Conservation (phyloP, 2,113 vertebrate species). For the Hoplias malabaricus region DNA sequence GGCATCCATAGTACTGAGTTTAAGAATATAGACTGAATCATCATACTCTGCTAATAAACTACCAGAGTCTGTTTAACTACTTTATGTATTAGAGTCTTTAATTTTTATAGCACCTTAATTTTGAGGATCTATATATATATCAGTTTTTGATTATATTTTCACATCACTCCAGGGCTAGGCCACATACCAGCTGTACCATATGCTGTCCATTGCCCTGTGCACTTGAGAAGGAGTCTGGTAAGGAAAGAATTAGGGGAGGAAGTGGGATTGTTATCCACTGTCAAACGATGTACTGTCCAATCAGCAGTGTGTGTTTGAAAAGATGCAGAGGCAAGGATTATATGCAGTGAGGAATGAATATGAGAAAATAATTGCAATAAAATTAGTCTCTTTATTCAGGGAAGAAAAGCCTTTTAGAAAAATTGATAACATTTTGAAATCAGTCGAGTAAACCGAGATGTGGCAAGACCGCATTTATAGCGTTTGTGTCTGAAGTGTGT, state of each 20-base stretch:
- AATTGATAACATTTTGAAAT: too few species aligned
- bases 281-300: not conserved
- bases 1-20: too few species aligned
- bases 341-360: constrained; percentile 21
- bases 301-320: constrained; percentile 7
- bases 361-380: constrained; percentile 29
- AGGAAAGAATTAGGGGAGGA: not conserved
- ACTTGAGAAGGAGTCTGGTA: not conserved
- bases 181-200: not conserved
- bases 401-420: constrained; percentile 14
- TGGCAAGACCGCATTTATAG: constrained; percentile 29
- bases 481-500: constrained; percentile 21
- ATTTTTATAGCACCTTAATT: too few species aligned
- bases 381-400: constrained; percentile 31
- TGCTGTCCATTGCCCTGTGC: not conserved
- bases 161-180: not conserved
- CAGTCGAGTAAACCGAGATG: constrained; percentile 30
- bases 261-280: not conserved
- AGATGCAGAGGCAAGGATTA: constrained; percentile 14
- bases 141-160: too few species aligned
- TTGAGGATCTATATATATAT: too few species aligned
- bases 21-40: too few species aligned
- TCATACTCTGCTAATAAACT: too few species aligned
- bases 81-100: too few species aligned
- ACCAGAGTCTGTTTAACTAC: too few species aligned